phyloP scores from a whole-genome alignment of 2,113 vertebrate species.

The Ictalurus punctatus region DNA sequence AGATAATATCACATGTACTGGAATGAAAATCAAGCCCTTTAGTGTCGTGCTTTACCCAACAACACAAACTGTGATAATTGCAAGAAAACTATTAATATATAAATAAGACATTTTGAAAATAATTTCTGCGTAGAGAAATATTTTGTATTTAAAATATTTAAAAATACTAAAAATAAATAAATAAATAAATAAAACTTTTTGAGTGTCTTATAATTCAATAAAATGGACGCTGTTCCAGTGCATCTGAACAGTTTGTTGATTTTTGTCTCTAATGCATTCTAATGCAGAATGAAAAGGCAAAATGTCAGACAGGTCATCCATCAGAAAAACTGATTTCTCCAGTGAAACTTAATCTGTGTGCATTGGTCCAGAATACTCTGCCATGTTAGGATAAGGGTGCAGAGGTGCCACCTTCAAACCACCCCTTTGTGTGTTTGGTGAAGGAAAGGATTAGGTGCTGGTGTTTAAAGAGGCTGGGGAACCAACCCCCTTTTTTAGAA shows the following conservation, averaged over 20 bases:
- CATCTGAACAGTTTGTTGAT: neutral
- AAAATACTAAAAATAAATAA: neutral
- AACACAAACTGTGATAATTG: neutral
- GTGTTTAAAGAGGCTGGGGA: constrained; percentile 63
- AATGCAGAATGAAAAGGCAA: neutral
- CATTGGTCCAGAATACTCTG: constrained; percentile 57
- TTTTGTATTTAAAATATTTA: neutral
- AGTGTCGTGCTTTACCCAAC: neutral
- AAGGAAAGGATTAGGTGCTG: constrained; percentile 72
- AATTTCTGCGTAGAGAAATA: neutral
- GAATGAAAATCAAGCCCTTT: neutral
- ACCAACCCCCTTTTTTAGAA: constrained; percentile 55
- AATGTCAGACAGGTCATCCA: constrained; percentile 44
- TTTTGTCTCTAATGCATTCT: too few relatives aligned
- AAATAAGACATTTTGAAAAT: neutral
- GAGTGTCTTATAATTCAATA: neutral
- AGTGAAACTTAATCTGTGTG: constrained; percentile 66
- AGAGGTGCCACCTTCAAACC: constrained; percentile 69
- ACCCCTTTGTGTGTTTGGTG: constrained; percentile 65
- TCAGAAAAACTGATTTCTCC: constrained; percentile 47
- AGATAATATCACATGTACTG: neutral
- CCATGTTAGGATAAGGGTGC: constrained; percentile 61
- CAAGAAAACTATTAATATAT: neutral
- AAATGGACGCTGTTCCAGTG: neutral
- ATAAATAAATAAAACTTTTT: neutral